A percentile compares a stretch with the other conserved stretches of the same genome.
phyloP scores from a whole-genome alignment of 2,797 vertebrate species.

The Pseudomugil tenellus region DNA sequence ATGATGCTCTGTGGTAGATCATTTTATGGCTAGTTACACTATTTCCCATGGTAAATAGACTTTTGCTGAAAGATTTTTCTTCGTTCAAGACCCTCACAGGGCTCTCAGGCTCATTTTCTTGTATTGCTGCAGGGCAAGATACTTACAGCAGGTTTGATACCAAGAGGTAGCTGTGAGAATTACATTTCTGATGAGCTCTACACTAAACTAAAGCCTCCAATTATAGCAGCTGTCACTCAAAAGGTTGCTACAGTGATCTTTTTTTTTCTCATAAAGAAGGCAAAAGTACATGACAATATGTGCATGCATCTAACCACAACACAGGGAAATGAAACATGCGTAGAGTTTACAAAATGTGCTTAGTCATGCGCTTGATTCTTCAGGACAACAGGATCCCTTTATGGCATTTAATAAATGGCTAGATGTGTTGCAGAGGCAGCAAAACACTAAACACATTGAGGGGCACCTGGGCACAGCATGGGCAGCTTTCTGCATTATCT shows the following conservation, averaged over 20 bases:
- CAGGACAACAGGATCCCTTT: constrained; percentile 67
- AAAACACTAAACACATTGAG: constrained; percentile 18
- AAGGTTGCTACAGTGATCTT: background rate
- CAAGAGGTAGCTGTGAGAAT: constrained; percentile 32
- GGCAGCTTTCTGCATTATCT: constrained; percentile 25
- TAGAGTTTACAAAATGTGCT: constrained; percentile 5
- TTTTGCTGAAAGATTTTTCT: constrained; percentile 57
- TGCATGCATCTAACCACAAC: constrained; percentile 45
- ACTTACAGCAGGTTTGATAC: constrained; percentile 34
- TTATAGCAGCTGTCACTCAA: constrained; percentile 31
- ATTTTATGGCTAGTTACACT: constrained; percentile 35
- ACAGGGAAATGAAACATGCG: constrained; percentile 36
- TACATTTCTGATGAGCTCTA: constrained; percentile 51
- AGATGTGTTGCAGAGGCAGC: background rate
- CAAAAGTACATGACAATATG: constrained; percentile 77
- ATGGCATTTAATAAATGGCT: background rate
- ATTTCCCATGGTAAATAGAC: constrained; percentile 39
- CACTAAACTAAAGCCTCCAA: constrained; percentile 18
- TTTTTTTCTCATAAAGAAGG: constrained; percentile 68
- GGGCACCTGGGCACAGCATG: constrained; percentile 12
- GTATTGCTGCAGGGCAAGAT: constrained; percentile 38
- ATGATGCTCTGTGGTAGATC: constrained; percentile 24
- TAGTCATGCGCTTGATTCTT: constrained; percentile 45
- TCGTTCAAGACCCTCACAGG: constrained; percentile 39
- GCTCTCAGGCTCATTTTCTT: constrained; percentile 41